A percentile compares a stretch with the other conserved stretches of the same genome.
Evolutionary conservation across 2,888 invertebrate species (phyloP).

Genomic region (Embidobia sp.): DNA sequence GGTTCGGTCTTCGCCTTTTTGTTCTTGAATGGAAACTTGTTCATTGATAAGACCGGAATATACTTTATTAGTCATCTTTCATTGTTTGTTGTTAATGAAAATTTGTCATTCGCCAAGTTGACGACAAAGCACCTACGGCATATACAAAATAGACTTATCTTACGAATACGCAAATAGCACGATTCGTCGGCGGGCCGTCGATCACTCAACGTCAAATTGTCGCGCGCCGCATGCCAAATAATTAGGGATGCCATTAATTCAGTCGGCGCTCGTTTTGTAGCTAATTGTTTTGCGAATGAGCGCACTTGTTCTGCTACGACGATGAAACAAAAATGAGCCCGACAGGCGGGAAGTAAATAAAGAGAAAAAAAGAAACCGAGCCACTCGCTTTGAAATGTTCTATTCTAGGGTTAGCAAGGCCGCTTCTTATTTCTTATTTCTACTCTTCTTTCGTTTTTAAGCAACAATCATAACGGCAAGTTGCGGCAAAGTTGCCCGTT

Average conservation of each 20-base stretch:
- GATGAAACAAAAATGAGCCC: too few relatives aligned
- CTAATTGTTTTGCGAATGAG: conserved; percentile 3
- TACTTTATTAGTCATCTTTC: too few relatives aligned
- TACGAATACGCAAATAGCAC: not conserved
- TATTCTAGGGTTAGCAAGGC: not conserved
- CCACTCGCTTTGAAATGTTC: conserved; percentile 8
- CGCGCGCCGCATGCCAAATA: conserved; percentile 6
- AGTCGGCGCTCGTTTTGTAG: not conserved
- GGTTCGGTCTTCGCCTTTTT: too few relatives aligned
- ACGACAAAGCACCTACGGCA: too few relatives aligned
- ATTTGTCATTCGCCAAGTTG: too few relatives aligned
- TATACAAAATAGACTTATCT: not conserved
- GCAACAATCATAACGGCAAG: conserved; percentile 15
- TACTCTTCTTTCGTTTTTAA: too few relatives aligned
- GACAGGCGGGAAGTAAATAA: not conserved
- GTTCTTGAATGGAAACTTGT: too few relatives aligned
- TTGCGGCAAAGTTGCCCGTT: conserved; percentile 11
- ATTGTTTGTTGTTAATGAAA: too few relatives aligned
- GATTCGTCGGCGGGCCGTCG: not conserved
- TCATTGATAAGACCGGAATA: too few relatives aligned
- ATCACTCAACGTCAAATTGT: conserved; percentile 6
- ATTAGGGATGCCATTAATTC: conserved; percentile 7
- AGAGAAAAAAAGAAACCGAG: not conserved
- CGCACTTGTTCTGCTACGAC: too few relatives aligned
- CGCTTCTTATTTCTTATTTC: too few relatives aligned